Evolutionary conservation across 2,888 invertebrate species (phyloP), one percentile per base, ranked within the genome.

Genomic region (Priocnemis perturbator): DNA sequence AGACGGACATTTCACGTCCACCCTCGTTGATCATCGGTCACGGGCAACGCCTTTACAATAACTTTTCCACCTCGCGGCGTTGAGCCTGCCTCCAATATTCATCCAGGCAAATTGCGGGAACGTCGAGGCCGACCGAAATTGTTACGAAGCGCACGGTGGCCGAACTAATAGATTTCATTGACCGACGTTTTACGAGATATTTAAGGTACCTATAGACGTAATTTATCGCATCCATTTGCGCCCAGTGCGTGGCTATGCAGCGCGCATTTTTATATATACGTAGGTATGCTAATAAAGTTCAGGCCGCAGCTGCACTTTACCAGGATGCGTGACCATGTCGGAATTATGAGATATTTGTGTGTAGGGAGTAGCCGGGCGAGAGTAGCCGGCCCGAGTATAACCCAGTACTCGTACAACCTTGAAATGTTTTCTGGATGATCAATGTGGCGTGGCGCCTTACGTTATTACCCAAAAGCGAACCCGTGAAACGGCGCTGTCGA

Each of bases 271-370:
- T 88, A 87, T 86, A 87, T 86, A 37, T 37, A 37, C 37, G 37
- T 37, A 86, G 85, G 81, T 86, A 87, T 87, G 88, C 86, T 88
- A 88, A 88, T 88, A 87, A 87, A 87, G 83, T 82, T 74, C 66
- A 72, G 75, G 71, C 67, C 80, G 86, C 87, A 86, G 87, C 87
- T 86, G 87, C 85, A 81, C 77, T 73, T 73, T 73, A 78, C 74
- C 74, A 78, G 79, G 83, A 87, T 85, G 87, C 87, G 88, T 87
- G 87, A 87, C 86, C 84, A 78, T 72, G 84, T 84, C 76, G 80
- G 82, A 85, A 84, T 86, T 86, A 85, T 83, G 86, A 86, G 84
- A 86, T 84, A 85, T 84, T 83, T 81, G 82, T 80, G 73, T 73
- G 60, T 57, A 23, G 20, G n/a, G 55, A 26, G 73, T 67, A 60